These are phyloP conservation scores for Caenorhabditis zanzibari DNA, from an alignment of 2,888 invertebrate genomes.

Conservation along the genomic window DNA sequence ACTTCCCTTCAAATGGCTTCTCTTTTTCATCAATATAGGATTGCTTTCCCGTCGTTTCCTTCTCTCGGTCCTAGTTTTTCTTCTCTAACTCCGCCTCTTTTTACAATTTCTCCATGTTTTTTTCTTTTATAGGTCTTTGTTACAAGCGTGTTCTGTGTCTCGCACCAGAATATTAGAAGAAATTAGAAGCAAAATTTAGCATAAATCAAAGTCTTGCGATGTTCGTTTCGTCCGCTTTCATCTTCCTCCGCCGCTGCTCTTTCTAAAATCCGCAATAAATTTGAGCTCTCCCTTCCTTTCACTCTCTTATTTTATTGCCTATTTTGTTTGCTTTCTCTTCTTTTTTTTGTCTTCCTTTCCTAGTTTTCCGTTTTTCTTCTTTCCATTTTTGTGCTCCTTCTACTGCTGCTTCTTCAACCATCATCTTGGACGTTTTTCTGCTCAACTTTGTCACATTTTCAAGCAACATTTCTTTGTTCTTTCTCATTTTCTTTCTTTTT, in stretches of 20 bases:
- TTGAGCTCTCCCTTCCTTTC: constrained; percentile 48
- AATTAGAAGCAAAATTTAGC: background rate
- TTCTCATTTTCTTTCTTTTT: constrained; percentile 31
- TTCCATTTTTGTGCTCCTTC: constrained; percentile 18
- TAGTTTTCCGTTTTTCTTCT: constrained; percentile 27
- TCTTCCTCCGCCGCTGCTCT: constrained; percentile 6
- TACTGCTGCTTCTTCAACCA: constrained; percentile 19
- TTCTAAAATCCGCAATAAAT: constrained; percentile 55
- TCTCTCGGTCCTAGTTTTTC: background rate
- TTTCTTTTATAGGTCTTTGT: background rate
- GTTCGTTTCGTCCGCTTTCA: constrained; percentile 10
- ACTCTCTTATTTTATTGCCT: constrained; percentile 61
- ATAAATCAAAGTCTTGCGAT: constrained; percentile 16
- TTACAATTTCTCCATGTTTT: background rate
- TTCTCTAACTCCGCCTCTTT: background rate
- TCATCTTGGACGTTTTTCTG: constrained; percentile 26
- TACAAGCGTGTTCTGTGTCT: constrained; percentile 1
- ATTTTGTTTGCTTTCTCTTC: constrained; percentile 61
- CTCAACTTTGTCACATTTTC: constrained; percentile 48
- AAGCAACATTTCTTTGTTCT: constrained; percentile 47
- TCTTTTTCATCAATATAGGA: constrained; percentile 53
- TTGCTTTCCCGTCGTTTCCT: constrained; percentile 32
- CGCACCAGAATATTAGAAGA: background rate
- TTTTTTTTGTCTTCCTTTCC: constrained; percentile 39
- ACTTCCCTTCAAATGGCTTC: constrained; percentile 22